Evolutionary conservation across 2,888 invertebrate genomes (phyloP).

Genomic region (Toxonevra muliebris): DNA sequence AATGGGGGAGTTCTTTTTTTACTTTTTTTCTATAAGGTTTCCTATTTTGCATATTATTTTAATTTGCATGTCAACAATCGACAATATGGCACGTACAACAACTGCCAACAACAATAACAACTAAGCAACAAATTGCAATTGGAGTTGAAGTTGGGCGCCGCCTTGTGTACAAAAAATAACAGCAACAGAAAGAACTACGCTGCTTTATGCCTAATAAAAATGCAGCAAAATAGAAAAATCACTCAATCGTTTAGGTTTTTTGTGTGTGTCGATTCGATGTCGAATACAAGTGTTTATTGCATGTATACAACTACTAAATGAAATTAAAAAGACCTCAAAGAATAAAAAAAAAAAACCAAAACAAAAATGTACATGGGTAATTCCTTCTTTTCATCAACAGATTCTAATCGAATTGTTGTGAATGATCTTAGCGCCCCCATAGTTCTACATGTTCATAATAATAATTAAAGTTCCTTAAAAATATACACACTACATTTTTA

Average conservation of each 20-base stretch:
- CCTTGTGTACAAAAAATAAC: constrained; percentile 6
- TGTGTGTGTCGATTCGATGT: neutral
- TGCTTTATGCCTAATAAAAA: neutral
- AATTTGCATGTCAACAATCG: constrained; percentile 43
- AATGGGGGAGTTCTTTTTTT: no score
- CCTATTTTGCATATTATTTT: constrained; percentile 31
- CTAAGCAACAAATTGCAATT: constrained; percentile 13
- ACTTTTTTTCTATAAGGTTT: neutral
- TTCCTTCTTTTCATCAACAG: constrained; percentile 20
- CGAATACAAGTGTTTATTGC: constrained; percentile 25
- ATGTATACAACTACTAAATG: constrained; percentile 27
- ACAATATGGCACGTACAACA: constrained; percentile 43
- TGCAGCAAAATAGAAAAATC: no score
- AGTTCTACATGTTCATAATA: constrained; percentile 23
- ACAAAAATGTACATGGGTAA: constrained; percentile 12
- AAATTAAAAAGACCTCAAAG: neutral
- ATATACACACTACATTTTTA: constrained; percentile 26
- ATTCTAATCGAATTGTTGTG: constrained; percentile 26
- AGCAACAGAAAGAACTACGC: neutral
- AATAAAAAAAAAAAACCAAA: neutral
- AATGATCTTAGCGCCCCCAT: constrained; percentile 30
- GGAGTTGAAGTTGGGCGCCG: constrained; percentile 25
- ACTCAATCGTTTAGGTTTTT: no score
- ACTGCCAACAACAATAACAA: constrained; percentile 9
- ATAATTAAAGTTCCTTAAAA: constrained; percentile 27